Conservation (phyloP, 2,113 vertebrate genomes). For the Euleptes europaea region DNA sequence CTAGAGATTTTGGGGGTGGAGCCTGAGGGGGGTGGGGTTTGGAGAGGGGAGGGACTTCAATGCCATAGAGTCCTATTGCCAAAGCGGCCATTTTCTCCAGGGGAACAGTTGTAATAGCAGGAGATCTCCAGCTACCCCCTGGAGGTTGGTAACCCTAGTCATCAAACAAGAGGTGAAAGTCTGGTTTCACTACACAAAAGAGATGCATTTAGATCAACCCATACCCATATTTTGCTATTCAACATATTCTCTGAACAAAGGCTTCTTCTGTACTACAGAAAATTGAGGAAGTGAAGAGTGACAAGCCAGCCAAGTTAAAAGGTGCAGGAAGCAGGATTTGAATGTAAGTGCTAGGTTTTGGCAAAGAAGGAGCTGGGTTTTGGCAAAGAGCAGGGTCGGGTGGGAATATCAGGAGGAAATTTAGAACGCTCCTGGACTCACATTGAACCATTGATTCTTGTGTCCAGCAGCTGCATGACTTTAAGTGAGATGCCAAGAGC, state of each 20-base stretch:
- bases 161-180: background rate
- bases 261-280: background rate
- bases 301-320: slow-evolving; percentile 55
- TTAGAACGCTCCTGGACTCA: background rate
- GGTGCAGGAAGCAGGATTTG: slow-evolving; percentile 59
- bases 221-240: background rate
- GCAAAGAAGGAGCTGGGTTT: slow-evolving; percentile 45
- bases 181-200: background rate
- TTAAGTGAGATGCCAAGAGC: background rate
- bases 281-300: background rate
- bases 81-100: no score
- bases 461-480: background rate
- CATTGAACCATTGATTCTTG: rapidly evolving
- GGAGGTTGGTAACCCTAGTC: no score
- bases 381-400: slow-evolving; percentile 31
- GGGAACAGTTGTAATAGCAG: no score
- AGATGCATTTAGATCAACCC: background rate
- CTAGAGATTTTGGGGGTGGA: no score
- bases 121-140: no score
- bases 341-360: slow-evolving; percentile 39
- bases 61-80: no score
- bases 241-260: background rate
- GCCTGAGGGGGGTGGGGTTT: no score
- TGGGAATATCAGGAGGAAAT: slow-evolving; percentile 26
- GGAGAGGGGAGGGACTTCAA: no score